These are phyloP conservation scores for Peromyscus eremicus DNA, from an alignment of 2,797 vertebrate genomes.

Conservation along the genomic window DNA sequence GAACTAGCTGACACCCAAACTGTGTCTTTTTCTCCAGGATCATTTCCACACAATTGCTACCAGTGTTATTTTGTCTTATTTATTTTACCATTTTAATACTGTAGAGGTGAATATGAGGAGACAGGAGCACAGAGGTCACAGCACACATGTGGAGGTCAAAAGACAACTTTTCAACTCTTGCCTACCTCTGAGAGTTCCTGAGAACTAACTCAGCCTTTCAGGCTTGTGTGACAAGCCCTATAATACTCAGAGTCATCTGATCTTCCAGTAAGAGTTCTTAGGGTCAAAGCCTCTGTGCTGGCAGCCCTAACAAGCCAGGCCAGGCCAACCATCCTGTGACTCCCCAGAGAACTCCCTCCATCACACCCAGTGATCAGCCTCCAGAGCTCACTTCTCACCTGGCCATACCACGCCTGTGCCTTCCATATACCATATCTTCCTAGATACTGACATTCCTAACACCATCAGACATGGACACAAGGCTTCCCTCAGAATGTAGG, in stretches of 20 bases:
- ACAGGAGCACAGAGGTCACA: neutral
- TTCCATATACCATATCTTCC: neutral
- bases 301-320: neutral
- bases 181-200: neutral
- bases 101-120: neutral
- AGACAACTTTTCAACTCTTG: no score
- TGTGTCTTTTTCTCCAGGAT: neutral
- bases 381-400: neutral
- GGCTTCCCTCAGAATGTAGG: neutral
- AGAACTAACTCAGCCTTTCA: neutral
- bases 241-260: neutral
- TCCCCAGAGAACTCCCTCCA: neutral
- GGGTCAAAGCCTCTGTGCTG: neutral
- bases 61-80: neutral
- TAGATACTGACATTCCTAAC: neutral
- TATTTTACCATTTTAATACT: neutral
- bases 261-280: neutral
- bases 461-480: neutral
- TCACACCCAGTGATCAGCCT: neutral
- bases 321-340: neutral
- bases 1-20: neutral
- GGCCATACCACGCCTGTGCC: neutral
- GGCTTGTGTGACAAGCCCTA: neutral
- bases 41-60: neutral
- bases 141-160: neutral